phyloP scores from a whole-genome alignment of 2,797 vertebrate species.

The Pseudochaenichthys georgianus region DNA sequence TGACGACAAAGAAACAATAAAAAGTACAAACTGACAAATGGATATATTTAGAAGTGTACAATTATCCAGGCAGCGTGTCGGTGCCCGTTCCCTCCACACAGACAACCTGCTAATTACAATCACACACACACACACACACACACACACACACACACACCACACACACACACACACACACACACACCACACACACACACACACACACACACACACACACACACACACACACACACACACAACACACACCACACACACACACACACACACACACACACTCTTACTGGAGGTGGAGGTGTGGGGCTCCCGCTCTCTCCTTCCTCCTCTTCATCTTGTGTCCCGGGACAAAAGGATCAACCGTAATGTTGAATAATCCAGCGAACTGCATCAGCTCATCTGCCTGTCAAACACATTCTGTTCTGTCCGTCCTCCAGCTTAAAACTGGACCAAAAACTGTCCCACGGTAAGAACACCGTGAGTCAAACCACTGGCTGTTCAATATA shows the following conservation, averaged over 20 bases:
- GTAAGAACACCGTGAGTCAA: constrained; percentile 15
- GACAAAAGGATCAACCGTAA: constrained; percentile 66
- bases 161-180: constrained; percentile 8
- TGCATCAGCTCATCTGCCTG: constrained; percentile 44
- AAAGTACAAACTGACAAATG: too few relatives aligned
- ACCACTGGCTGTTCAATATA: constrained; percentile 3
- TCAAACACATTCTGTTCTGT: constrained; percentile 14
- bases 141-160: constrained; percentile 8
- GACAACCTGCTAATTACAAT: too few relatives aligned
- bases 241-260: neutral
- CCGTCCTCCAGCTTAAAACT: neutral
- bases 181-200: constrained; percentile 1
- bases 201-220: constrained; percentile 6
- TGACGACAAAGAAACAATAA: neutral
- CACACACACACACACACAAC: neutral
- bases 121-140: constrained; percentile 50
- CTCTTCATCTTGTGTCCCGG: constrained; percentile 88
- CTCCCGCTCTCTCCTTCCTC: constrained; percentile 89
- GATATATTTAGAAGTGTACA: too few relatives aligned
- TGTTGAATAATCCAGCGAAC: constrained; percentile 64
- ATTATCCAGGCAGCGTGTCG: too few relatives aligned
- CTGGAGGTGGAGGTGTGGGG: constrained; percentile 90
- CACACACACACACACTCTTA: constrained; percentile 80
- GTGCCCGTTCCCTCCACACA: too few relatives aligned
- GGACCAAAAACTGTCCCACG: neutral